These are phyloP conservation scores for Sinodicranocentrus sp. DNA, from an alignment of 2,888 invertebrate genomes.

Conservation along the genomic window DNA sequence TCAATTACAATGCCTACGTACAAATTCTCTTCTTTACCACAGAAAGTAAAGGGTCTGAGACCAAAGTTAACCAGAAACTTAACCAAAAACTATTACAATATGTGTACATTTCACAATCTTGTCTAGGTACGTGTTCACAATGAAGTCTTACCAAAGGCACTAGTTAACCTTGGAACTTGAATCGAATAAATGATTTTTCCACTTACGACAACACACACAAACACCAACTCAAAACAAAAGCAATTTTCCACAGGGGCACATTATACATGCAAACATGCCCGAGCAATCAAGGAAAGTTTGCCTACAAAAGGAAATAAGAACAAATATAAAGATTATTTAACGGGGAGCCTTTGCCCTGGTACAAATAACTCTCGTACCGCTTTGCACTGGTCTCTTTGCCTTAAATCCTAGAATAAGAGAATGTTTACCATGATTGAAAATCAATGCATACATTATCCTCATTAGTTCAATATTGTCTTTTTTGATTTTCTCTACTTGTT, in stretches of 20 bases:
- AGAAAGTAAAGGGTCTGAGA: constrained; percentile 34
- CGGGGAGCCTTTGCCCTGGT: neutral
- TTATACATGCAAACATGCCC: too few species aligned
- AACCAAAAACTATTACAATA: neutral
- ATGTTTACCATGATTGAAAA: constrained; percentile 9
- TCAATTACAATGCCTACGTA: constrained; percentile 7
- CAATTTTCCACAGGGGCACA: too few species aligned
- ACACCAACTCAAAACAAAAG: too few species aligned
- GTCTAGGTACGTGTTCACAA: neutral
- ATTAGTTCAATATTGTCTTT: constrained; percentile 8
- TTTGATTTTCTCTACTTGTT: neutral
- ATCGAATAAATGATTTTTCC: constrained; percentile 37
- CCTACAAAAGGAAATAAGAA: neutral
- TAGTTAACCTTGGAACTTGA: constrained; percentile 63
- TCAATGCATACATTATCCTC: constrained; percentile 7
- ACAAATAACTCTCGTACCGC: constrained; percentile 3
- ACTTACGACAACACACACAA: too few species aligned
- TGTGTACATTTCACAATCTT: neutral
- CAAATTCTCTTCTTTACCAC: neutral
- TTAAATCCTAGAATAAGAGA: too few species aligned
- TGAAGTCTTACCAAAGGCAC: constrained; percentile 45
- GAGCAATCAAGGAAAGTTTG: too few species aligned
- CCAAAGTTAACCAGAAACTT: constrained; percentile 21
- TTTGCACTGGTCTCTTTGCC: neutral
- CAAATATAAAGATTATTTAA: neutral